A percentile compares a stretch with the other conserved stretches of the same genome.
Conservation (phyloP, 2,113 vertebrate species). For the Hystrix cristata region DNA sequence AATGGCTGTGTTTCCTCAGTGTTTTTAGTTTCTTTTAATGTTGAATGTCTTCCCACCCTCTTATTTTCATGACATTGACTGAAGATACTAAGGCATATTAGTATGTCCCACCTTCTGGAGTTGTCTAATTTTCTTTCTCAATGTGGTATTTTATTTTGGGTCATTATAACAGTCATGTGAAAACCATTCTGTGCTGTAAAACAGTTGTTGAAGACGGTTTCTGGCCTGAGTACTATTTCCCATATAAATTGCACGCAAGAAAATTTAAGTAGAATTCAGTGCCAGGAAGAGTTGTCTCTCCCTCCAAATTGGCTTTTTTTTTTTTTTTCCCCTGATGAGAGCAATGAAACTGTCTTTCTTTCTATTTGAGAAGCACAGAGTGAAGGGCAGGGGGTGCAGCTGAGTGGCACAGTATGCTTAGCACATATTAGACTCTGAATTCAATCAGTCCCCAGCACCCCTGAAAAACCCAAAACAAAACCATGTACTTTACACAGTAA, state of each 20-base stretch:
- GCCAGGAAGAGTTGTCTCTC: not conserved
- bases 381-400: not conserved
- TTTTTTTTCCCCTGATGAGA: not conserved
- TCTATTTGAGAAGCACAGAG: not conserved
- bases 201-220: not conserved
- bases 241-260: not conserved
- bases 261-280: not conserved
- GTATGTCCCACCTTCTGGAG: not conserved
- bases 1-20: not conserved
- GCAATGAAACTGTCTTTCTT: not conserved
- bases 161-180: not conserved
- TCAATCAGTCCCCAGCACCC: not conserved
- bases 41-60: not conserved
- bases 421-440: not conserved
- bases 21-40: not conserved
- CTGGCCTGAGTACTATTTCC: not conserved
- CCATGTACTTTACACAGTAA: not conserved
- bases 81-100: not conserved
- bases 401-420: not conserved
- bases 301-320: not conserved
- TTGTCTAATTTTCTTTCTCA: not conserved
- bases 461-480: not conserved
- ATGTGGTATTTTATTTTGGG: not conserved
- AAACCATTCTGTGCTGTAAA: conserved; percentile 21
- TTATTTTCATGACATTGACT: conserved; percentile 6